These are phyloP conservation scores for Ichneumoninae sp. DNA, from an alignment of 2,888 invertebrate genomes.

Conservation along the genomic window DNA sequence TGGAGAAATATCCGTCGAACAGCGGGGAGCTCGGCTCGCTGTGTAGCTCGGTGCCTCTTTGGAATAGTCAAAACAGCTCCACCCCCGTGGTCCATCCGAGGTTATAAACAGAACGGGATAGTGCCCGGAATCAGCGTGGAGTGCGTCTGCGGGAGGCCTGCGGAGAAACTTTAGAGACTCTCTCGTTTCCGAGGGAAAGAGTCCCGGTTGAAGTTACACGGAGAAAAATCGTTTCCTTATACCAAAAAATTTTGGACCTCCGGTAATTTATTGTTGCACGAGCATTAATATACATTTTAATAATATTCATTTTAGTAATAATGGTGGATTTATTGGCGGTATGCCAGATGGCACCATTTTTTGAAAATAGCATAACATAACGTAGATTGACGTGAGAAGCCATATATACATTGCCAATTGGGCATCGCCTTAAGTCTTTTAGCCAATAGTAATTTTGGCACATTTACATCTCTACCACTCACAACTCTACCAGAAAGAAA, in stretches of 20 bases:
- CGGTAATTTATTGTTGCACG: not conserved
- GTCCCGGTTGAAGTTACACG: not conserved
- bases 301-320: too few species aligned
- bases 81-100: slow-evolving; percentile 72
- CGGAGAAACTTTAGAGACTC: slow-evolving; percentile 11
- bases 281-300: not conserved
- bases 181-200: slow-evolving; percentile 6
- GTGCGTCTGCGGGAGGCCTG: slow-evolving; percentile 53
- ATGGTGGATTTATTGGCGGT: too few species aligned
- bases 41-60: slow-evolving; percentile 50
- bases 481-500: too few species aligned
- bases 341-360: too few species aligned
- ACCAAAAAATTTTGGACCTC: not conserved
- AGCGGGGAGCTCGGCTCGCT: slow-evolving; percentile 44
- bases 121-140: slow-evolving; percentile 70
- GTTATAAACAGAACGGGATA: slow-evolving; percentile 65
- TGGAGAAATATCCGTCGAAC: slow-evolving; percentile 50
- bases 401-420: too few species aligned
- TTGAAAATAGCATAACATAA: too few species aligned
- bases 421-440: too few species aligned
- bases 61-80: slow-evolving; percentile 79
- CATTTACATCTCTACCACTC: too few species aligned
- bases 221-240: not conserved
- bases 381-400: too few species aligned
- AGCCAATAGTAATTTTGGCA: too few species aligned